Percentiles rank a stretch among this genome's conserved stretches.
Conservation (phyloP, 2,797 vertebrate species). For the Myotis vivesi region DNA sequence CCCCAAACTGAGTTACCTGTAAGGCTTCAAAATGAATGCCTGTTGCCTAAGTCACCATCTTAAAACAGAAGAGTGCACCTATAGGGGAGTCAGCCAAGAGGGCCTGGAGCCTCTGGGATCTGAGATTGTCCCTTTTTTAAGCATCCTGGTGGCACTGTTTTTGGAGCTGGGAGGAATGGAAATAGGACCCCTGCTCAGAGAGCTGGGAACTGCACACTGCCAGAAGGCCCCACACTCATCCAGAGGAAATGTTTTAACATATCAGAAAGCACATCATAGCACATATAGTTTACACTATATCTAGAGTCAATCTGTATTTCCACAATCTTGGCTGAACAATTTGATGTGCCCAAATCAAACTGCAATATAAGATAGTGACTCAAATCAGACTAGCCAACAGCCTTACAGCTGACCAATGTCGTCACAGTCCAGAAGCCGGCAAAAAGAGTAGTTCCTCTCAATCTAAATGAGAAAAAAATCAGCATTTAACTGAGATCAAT, state of each 20-base stretch:
- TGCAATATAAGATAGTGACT: background rate
- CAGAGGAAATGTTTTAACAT: background rate
- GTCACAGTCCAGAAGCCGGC: background rate
- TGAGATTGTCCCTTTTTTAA: background rate
- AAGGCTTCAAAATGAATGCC: background rate
- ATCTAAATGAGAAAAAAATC: background rate
- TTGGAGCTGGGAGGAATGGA: background rate
- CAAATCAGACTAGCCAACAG: background rate
- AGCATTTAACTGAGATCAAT: background rate
- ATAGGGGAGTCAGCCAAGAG: background rate
- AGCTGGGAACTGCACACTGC: no score
- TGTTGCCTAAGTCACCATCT: background rate
- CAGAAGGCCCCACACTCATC: background rate
- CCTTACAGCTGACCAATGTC: background rate
- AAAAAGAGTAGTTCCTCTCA: background rate
- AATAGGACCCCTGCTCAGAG: background rate
- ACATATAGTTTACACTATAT: no score
- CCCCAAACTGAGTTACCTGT: background rate
- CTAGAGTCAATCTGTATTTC: background rate
- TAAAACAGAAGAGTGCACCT: background rate
- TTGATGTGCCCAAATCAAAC: background rate
- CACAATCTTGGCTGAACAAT: background rate
- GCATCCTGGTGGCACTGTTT: background rate
- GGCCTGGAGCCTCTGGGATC: fast-evolving
- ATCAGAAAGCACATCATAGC: background rate